These are phyloP conservation scores for Bombylius major DNA, from an alignment of 2,888 invertebrate species.

Conservation along the genomic window DNA sequence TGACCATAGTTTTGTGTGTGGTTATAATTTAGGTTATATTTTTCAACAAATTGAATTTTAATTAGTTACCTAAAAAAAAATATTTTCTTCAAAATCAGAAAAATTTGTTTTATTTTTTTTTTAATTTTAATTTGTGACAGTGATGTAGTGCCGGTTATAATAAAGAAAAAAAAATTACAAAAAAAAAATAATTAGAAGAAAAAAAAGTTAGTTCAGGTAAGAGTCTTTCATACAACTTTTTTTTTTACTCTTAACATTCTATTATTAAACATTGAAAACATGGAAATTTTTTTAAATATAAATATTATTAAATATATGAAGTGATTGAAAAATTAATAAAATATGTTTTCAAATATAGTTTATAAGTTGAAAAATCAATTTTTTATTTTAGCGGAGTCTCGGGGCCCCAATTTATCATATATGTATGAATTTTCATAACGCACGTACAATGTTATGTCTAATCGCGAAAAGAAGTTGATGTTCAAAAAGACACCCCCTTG, in stretches of 20 bases:
- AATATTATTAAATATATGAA: too few relatives aligned
- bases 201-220: background rate
- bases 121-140: too few relatives aligned
- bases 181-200: background rate
- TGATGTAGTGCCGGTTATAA: background rate
- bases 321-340: too few relatives aligned
- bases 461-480: constrained; percentile 2
- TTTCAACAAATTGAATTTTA: background rate
- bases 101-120: too few relatives aligned
- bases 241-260: background rate
- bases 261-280: background rate
- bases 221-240: background rate
- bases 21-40: background rate
- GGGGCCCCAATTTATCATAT: constrained; percentile 7
- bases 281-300: too few relatives aligned
- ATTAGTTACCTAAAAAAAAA: background rate
- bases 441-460: constrained; percentile 12
- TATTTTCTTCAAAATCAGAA: too few relatives aligned
- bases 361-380: background rate
- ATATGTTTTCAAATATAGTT: too few relatives aligned
- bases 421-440: constrained; percentile 8
- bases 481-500: background rate
- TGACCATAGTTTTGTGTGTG: background rate
- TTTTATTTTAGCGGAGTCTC: background rate
- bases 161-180: background rate